Evolutionary conservation across 2,888 invertebrate species (phyloP).

Genomic region (Stenolophus ochropezus): DNA sequence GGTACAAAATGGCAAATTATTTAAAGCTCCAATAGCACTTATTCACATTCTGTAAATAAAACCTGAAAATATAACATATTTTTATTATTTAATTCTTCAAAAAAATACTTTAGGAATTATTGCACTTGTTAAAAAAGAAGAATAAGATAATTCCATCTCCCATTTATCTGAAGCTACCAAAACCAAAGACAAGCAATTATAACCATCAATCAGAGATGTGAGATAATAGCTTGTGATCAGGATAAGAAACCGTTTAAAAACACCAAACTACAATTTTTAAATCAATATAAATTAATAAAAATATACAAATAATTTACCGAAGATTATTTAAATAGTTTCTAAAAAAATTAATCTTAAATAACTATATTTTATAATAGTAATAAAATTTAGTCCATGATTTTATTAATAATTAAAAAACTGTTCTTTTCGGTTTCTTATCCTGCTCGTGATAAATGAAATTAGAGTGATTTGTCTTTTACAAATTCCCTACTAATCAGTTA

Average conservation of each 20-base stretch:
- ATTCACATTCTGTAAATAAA: slow-evolving; percentile 36
- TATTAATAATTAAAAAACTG: too few relatives aligned
- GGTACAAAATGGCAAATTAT: slow-evolving; percentile 51
- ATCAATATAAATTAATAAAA: too few relatives aligned
- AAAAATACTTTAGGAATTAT: slow-evolving; percentile 51
- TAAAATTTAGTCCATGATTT: too few relatives aligned
- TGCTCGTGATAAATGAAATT: slow-evolving; percentile 6
- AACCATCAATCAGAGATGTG: slow-evolving; percentile 34
- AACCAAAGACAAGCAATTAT: slow-evolving; percentile 45
- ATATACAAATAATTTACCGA: too few relatives aligned
- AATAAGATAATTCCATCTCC: slow-evolving; percentile 38
- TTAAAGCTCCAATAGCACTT: slow-evolving; percentile 47
- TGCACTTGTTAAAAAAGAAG: slow-evolving; percentile 50
- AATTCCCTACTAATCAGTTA: slow-evolving; percentile 1
- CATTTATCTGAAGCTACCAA: slow-evolving; percentile 35
- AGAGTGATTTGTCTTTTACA: slow-evolving; percentile 3
- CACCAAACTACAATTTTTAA: too few relatives aligned
- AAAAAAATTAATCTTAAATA: too few relatives aligned
- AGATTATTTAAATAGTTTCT: too few relatives aligned
- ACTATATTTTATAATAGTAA: too few relatives aligned
- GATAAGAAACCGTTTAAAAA: too few relatives aligned
- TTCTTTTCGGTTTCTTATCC: too few relatives aligned
- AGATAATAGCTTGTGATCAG: slow-evolving; percentile 39
- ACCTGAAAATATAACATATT: slow-evolving; percentile 50
- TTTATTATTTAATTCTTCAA: slow-evolving; percentile 16